phyloP scores from a whole-genome alignment of 2,888 invertebrate species.

The Trilocha varians region DNA sequence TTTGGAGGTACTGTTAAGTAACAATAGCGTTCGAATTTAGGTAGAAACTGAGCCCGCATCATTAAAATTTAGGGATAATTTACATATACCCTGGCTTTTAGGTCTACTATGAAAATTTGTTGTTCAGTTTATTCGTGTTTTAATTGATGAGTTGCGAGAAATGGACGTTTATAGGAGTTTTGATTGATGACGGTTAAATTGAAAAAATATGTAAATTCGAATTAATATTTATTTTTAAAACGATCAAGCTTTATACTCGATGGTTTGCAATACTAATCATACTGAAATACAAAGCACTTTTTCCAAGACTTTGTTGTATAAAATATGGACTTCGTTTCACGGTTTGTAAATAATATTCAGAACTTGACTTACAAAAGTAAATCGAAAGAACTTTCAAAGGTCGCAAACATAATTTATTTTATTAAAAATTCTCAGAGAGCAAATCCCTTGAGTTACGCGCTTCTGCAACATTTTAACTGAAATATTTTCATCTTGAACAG shows the following conservation, averaged over 20 bases:
- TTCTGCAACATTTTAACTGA: neutral
- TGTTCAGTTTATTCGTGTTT: neutral
- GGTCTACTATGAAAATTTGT: slow-evolving; percentile 1
- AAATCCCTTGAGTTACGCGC: neutral
- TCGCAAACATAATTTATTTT: slow-evolving; percentile 16
- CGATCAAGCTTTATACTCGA: too few relatives aligned
- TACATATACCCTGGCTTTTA: too few relatives aligned
- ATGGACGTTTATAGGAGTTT: neutral
- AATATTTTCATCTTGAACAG: neutral
- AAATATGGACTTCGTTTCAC: too few relatives aligned
- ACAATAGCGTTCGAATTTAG: too few relatives aligned
- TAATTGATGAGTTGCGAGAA: neutral
- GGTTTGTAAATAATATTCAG: too few relatives aligned
- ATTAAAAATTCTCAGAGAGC: slow-evolving; percentile 9
- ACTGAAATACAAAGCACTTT: too few relatives aligned
- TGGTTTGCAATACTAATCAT: too few relatives aligned
- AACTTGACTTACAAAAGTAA: neutral
- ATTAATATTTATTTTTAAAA: too few relatives aligned
- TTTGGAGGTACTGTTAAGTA: too few relatives aligned
- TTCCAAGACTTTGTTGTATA: too few relatives aligned
- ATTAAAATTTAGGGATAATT: too few relatives aligned
- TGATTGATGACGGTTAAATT: neutral
- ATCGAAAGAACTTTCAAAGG: neutral
- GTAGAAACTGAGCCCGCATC: too few relatives aligned
- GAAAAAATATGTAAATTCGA: neutral